Conservation (phyloP, 2,888 invertebrate species). For the Drosophila incognita region DNA sequence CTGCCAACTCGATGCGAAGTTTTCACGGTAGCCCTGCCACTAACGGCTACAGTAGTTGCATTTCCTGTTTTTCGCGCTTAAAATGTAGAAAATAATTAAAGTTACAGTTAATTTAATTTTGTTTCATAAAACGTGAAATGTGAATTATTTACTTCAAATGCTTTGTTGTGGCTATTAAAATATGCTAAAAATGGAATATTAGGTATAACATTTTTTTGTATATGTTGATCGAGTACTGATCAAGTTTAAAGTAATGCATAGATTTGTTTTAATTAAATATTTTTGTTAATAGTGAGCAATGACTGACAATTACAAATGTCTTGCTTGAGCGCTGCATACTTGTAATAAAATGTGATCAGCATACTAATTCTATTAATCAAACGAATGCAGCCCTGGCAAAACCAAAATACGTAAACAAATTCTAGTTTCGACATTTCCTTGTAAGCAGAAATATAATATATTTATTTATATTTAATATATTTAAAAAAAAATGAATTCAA, state of each 20-base stretch:
- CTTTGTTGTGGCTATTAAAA: too few relatives aligned
- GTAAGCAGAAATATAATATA: neutral
- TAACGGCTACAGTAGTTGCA: neutral
- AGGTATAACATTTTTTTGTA: too few relatives aligned
- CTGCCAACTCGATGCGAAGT: conserved; percentile 17
- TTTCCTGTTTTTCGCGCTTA: neutral
- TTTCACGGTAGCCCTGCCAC: neutral
- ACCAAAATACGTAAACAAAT: neutral
- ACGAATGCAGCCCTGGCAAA: neutral
- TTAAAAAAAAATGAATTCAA: neutral
- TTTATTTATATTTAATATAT: neutral
- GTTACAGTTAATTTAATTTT: neutral
- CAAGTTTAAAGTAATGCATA: neutral
- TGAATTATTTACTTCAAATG: neutral
- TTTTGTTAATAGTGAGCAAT: neutral
- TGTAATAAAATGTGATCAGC: neutral
- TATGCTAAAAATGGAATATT: too few relatives aligned
- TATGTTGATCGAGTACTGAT: too few relatives aligned
- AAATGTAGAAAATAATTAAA: neutral
- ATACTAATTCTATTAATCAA: neutral
- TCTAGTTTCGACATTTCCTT: neutral
- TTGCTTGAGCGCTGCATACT: neutral
- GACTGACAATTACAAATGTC: neutral
- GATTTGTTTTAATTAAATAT: neutral
- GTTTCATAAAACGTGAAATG: neutral